Evolutionary conservation across 2,113 vertebrate genomes (phyloP), one percentile per base, ranked within the genome.

Genomic region (Heterochromis multidens): DNA sequence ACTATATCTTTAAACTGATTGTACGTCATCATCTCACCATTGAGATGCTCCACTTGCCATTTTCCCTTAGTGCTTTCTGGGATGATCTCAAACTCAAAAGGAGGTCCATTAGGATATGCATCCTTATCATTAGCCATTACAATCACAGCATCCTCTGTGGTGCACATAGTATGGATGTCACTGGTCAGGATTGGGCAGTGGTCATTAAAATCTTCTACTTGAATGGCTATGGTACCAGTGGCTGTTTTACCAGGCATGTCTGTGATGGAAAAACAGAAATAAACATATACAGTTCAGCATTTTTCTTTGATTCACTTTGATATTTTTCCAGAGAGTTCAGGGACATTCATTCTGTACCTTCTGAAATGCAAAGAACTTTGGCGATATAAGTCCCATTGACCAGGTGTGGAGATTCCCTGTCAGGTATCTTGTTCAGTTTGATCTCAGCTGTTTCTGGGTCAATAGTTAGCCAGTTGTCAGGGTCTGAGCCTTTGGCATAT

Each of bases 131-230:
- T 1, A 2, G 97, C 98, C 0, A 88, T 97, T 67, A 98, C 94
- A 4, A 96, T 92, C 63, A 98, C 59, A 2, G 89, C 90, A 0
- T 91, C 80, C 4, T 72, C 23, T 0, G 95, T 61, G 7, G 94
- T 93, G 63, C 98, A 99, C 29, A 98, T 31, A 0, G 40, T 95
- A 62, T 89, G 91, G 2, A 88, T 11, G 0, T 88, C 62, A 25
- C 95, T 94, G 12, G 92, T 92, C 83, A 99, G 91, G 7, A 52
- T 82, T 4, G 99, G 99, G 84, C 98, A 99, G 78, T 99, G 96
- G 94, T 99, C 97, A 86, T 99, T 99, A 43, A 90, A 91, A 91
- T 99, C 97, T 79, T 94, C 84, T 33, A 99, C 96, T 1, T 95
- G 90, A 89, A 99, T 96, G 27, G 95, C 82, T 0, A 99, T 62